phyloP scores from a whole-genome alignment of 2,113 vertebrate genomes.

The Carassius gibelio region DNA sequence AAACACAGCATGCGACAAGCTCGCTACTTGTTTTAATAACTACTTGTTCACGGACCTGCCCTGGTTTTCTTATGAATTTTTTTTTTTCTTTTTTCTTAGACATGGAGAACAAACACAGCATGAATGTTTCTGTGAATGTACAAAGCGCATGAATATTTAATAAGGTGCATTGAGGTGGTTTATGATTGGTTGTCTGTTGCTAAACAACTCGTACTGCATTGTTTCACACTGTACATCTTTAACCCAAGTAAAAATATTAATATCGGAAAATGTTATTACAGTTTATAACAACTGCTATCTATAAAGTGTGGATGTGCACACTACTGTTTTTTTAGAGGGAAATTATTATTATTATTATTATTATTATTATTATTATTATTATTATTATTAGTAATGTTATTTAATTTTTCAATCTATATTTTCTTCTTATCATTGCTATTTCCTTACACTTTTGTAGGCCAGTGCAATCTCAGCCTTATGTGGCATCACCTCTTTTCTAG shows the following conservation, averaged over 20 bases:
- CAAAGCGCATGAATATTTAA: constrained; percentile 3
- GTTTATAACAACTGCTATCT: neutral
- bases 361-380: neutral
- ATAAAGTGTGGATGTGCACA: neutral
- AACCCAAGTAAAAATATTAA: neutral
- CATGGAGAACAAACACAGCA: neutral
- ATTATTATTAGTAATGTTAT: no score
- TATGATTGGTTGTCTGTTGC: constrained; percentile 15
- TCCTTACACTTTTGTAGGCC: neutral
- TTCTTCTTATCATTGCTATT: neutral
- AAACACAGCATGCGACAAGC: neutral
- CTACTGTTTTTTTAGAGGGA: no score
- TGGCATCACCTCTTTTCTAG: neutral
- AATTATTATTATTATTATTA: neutral
- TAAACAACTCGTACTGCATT: constrained; percentile 1
- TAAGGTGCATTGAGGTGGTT: constrained; percentile 1
- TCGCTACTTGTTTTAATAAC: constrained; percentile 1
- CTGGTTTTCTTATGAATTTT: constrained; percentile 1
- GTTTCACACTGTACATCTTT: neutral
- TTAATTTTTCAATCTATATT: no score
- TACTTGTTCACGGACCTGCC: neutral
- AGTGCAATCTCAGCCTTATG: neutral
- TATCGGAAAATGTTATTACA: neutral
- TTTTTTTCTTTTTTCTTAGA: neutral
- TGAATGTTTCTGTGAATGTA: neutral